Conservation (phyloP, 2,797 vertebrate genomes). For the Vultur gryphus region DNA sequence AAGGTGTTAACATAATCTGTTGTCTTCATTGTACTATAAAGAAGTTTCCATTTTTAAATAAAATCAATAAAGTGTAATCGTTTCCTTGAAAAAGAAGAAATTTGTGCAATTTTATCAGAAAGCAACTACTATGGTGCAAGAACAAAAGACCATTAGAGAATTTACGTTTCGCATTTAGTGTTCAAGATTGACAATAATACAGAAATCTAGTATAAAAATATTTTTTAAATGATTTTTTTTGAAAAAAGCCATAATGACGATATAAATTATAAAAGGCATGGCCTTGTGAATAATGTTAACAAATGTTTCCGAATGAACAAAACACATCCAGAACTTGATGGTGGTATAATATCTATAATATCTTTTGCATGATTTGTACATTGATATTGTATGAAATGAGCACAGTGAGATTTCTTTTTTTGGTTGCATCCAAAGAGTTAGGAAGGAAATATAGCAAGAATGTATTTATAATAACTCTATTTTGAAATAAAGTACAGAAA, state of each 20-base stretch:
- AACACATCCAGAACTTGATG: conserved; percentile 55
- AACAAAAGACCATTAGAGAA: conserved; percentile 15
- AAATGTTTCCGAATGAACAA: conserved; percentile 54
- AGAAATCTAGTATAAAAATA: conserved; percentile 22
- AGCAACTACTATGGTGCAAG: conserved; percentile 44
- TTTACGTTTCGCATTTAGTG: conserved; percentile 56
- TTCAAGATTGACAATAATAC: conserved; percentile 50
- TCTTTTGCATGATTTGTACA: conserved; percentile 72
- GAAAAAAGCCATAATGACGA: conserved; percentile 39
- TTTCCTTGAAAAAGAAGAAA: conserved; percentile 59
- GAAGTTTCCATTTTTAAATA: conserved; percentile 68
- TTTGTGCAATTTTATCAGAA: conserved; percentile 69
- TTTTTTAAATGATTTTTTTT: background rate
- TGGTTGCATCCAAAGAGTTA: conserved; percentile 73
- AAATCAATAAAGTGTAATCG: conserved; percentile 70
- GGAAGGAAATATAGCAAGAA: conserved; percentile 70
- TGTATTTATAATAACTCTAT: conserved; percentile 76
- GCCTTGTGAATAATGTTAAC: conserved; percentile 58
- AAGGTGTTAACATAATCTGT: conserved; percentile 63
- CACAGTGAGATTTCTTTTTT: conserved; percentile 53
- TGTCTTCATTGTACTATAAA: conserved; percentile 68
- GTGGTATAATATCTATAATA: conserved; percentile 57
- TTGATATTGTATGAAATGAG: conserved; percentile 71
- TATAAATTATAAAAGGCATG: conserved; percentile 49
- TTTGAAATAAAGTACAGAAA: conserved; percentile 77